phyloP scores from a whole-genome alignment of 2,113 vertebrate genomes.

The Pteropus alecto region DNA sequence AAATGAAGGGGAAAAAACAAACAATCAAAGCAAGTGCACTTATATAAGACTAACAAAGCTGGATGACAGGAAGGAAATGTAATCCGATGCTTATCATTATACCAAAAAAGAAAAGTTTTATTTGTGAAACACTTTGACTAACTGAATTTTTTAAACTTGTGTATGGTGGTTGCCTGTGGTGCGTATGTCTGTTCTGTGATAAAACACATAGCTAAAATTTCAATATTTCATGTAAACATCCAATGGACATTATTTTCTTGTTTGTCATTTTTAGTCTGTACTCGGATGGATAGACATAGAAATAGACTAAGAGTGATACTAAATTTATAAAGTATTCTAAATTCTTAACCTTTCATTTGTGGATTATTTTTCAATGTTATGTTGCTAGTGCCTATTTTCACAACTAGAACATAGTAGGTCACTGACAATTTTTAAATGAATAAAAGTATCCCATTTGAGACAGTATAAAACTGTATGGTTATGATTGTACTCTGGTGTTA shows the following conservation, averaged over 20 bases:
- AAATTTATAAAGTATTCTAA: background rate
- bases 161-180: background rate
- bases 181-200: background rate
- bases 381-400: background rate
- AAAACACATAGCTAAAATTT: background rate
- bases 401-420: background rate
- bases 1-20: background rate
- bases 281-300: background rate
- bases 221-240: background rate
- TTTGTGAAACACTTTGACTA: background rate
- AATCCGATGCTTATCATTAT: background rate
- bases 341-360: background rate
- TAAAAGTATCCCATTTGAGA: background rate
- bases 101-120: background rate
- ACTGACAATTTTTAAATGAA: background rate
- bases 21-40: background rate
- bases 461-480: background rate
- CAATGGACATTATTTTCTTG: background rate
- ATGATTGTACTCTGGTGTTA: background rate
- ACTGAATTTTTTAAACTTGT: background rate
- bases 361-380: background rate
- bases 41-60: background rate
- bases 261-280: background rate
- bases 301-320: background rate
- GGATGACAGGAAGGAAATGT: background rate